These are phyloP conservation scores for Rhamnusium bicolor DNA, from an alignment of 2,888 invertebrate genomes.

Conservation along the genomic window DNA sequence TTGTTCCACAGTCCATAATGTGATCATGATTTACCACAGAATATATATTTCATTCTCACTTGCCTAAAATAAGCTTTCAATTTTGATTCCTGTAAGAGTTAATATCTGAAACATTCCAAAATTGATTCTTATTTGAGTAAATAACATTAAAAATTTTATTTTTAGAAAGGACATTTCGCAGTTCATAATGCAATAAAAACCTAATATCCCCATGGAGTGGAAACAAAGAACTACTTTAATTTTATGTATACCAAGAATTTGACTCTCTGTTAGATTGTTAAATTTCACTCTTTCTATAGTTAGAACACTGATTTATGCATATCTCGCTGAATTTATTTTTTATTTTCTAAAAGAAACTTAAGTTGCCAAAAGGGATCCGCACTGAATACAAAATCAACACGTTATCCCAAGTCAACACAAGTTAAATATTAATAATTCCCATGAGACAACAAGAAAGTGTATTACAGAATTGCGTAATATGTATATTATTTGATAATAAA, in stretches of 20 bases:
- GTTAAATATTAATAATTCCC: not conserved
- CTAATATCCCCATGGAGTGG: not conserved
- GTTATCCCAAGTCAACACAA: not conserved
- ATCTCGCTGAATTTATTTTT: conserved; percentile 4
- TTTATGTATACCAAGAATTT: too few relatives aligned
- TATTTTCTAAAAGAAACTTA: not conserved
- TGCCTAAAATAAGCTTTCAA: too few relatives aligned
- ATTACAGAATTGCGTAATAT: not conserved
- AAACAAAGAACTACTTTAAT: not conserved
- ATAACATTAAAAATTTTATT: too few relatives aligned
- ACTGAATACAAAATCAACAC: conserved; percentile 6
- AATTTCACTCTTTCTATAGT: not conserved
- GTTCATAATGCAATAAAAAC: not conserved
- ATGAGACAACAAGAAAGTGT: not conserved
- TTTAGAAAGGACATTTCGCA: too few relatives aligned
- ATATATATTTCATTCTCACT: too few relatives aligned
- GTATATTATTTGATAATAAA: not conserved
- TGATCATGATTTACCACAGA: too few relatives aligned
- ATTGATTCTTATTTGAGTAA: too few relatives aligned
- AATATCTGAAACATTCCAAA: too few relatives aligned
- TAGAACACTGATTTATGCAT: too few relatives aligned
- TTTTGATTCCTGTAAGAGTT: too few relatives aligned
- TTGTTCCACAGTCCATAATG: too few relatives aligned
- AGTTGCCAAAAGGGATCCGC: not conserved
- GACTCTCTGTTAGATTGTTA: not conserved